Evolutionary conservation across 2,888 invertebrate species (phyloP).

Genomic region (Pandemis corylana): DNA sequence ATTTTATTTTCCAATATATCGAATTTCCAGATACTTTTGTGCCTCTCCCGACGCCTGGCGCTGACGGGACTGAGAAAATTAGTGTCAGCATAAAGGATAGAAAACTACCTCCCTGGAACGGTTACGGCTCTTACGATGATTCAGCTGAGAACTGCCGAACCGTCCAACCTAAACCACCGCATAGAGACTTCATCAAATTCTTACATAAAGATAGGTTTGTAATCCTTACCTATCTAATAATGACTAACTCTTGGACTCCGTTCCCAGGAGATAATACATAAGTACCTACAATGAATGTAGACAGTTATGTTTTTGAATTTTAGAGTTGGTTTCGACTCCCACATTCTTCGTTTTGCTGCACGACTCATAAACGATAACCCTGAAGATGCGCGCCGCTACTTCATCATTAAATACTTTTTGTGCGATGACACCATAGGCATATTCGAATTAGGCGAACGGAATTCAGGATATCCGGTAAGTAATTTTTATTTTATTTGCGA

Average conservation of each 20-base stretch:
- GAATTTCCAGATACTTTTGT: constrained; percentile 86
- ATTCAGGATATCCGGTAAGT: constrained; percentile 85
- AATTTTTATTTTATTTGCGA: constrained; percentile 25
- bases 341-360: constrained; percentile 91
- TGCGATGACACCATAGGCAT: constrained; percentile 94
- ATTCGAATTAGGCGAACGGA: constrained; percentile 90
- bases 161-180: constrained; percentile 91
- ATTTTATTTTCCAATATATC: background rate
- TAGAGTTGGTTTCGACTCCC: constrained; percentile 90
- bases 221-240: background rate
- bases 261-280: background rate
- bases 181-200: constrained; percentile 92
- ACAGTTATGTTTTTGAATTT: constrained; percentile 46
- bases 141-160: constrained; percentile 94
- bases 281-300: background rate
- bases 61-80: constrained; percentile 59
- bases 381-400: constrained; percentile 87
- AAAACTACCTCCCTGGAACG: constrained; percentile 94
- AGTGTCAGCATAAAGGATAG: constrained; percentile 67
- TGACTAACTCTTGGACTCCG: too few relatives aligned
- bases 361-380: constrained; percentile 89
- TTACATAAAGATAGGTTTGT: constrained; percentile 89
- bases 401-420: constrained; percentile 92
- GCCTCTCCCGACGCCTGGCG: constrained; percentile 81
- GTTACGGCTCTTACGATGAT: constrained; percentile 95